A percentile compares a stretch with the other conserved stretches of the same genome.
These are phyloP conservation scores for Hyperopisus bebe DNA, from an alignment of 2,113 vertebrate genomes.

Conservation along the genomic window DNA sequence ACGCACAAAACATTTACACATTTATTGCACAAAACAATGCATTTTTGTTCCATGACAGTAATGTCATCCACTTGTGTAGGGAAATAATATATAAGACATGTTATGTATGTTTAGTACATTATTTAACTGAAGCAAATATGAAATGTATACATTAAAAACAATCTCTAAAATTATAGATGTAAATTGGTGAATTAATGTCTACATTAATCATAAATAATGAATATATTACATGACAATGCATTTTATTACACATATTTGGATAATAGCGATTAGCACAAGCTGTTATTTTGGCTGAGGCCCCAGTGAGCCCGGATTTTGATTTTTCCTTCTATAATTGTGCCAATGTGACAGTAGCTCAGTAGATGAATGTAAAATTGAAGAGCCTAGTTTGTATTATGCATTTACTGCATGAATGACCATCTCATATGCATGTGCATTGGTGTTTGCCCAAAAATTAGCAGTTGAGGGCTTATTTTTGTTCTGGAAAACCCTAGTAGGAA, in stretches of 20 bases:
- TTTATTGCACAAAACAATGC: not conserved
- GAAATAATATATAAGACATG: not conserved
- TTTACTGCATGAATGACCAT: not conserved
- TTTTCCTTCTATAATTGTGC: not conserved
- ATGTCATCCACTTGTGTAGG: not conserved
- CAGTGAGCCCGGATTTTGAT: not conserved
- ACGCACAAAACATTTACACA: not conserved
- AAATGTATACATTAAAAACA: not conserved
- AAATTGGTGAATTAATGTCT: not conserved
- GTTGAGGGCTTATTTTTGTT: not conserved
- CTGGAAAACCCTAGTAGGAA: not conserved
- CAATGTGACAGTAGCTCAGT: not conserved
- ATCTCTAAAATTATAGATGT: not conserved
- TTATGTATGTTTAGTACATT: not conserved
- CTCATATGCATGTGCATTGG: not conserved
- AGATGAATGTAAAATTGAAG: not conserved
- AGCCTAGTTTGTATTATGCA: not conserved
- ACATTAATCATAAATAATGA: not conserved
- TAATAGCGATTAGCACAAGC: not conserved
- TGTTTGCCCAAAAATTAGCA: not conserved
- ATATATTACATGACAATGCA: not conserved
- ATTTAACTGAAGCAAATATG: not conserved
- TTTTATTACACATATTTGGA: not conserved
- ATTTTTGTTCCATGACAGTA: not conserved
- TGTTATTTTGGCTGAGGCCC: not conserved